These are phyloP conservation scores for Cheilosia pagana DNA, from an alignment of 2,888 invertebrate genomes.

Conservation along the genomic window DNA sequence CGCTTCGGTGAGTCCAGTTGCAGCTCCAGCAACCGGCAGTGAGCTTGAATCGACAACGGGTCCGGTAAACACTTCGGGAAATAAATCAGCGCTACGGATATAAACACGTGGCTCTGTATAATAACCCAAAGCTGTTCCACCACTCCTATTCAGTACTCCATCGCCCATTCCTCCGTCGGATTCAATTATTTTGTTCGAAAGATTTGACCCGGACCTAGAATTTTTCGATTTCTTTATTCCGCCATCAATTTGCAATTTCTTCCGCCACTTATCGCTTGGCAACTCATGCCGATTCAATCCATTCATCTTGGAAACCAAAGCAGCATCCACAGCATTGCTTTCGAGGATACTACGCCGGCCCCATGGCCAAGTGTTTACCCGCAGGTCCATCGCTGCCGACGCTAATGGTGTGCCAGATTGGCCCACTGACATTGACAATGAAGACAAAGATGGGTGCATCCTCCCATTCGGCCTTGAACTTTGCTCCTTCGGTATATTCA, in stretches of 20 bases:
- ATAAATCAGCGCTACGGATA: slow-evolving; percentile 32
- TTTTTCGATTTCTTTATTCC: slow-evolving; percentile 35
- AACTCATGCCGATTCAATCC: slow-evolving; percentile 3
- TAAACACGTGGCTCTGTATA: slow-evolving; percentile 2
- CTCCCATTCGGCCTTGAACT: slow-evolving; percentile 39
- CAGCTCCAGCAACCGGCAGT: not conserved
- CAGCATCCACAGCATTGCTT: slow-evolving; percentile 13
- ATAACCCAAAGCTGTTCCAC: not conserved
- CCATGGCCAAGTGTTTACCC: slow-evolving; percentile 9
- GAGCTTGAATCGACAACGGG: slow-evolving; percentile 12
- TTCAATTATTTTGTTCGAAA: slow-evolving; percentile 34
- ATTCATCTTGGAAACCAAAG: slow-evolving; percentile 22
- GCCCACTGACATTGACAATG: slow-evolving; percentile 19
- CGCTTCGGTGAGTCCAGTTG: slow-evolving; percentile 23
- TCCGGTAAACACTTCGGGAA: slow-evolving; percentile 52
- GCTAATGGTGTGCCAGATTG: slow-evolving; percentile 28
- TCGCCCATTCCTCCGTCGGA: not conserved
- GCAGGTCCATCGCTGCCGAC: not conserved
- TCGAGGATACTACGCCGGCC: not conserved
- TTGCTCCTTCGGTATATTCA: not conserved
- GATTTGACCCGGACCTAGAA: slow-evolving; percentile 13
- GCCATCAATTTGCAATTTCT: slow-evolving; percentile 57
- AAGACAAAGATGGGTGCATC: slow-evolving; percentile 20
- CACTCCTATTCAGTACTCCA: not conserved
- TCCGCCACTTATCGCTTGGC: slow-evolving; percentile 49